These are phyloP conservation scores for Folsomia candida DNA, from an alignment of 2,888 invertebrate genomes.

Conservation along the genomic window DNA sequence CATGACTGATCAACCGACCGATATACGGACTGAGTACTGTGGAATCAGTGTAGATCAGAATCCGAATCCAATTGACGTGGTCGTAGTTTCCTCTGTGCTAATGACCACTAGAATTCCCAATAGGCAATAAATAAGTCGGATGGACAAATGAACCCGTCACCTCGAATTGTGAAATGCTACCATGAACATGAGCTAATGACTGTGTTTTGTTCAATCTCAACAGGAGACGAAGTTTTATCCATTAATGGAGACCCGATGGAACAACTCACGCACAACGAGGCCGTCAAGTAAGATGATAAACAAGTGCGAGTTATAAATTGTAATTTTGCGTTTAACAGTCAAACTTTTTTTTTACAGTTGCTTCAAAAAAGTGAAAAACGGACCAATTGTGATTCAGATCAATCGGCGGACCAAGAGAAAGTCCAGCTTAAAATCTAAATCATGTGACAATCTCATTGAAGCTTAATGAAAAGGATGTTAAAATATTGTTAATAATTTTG, in stretches of 20 bases:
- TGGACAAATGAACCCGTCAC: slow-evolving; percentile 16
- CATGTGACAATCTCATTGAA: slow-evolving; percentile 50
- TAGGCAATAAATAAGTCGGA: slow-evolving; percentile 15
- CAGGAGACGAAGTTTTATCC: slow-evolving; percentile 75
- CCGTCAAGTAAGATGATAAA: too few species aligned
- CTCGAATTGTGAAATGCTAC: slow-evolving; percentile 6
- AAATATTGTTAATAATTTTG: too few species aligned
- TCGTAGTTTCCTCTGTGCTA: slow-evolving; percentile 10
- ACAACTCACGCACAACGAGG: slow-evolving; percentile 76
- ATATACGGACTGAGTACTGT: too few species aligned
- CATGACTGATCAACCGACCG: too few species aligned
- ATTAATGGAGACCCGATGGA: slow-evolving; percentile 78
- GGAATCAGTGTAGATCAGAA: too few species aligned
- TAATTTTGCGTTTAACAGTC: too few species aligned
- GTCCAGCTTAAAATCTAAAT: slow-evolving; percentile 51
- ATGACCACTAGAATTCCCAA: slow-evolving; percentile 13
- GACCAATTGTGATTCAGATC: slow-evolving; percentile 71
- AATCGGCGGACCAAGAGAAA: slow-evolving; percentile 62
- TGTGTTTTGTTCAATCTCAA: slow-evolving; percentile 38
- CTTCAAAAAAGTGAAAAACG: slow-evolving; percentile 75
- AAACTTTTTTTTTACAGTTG: too few species aligned
- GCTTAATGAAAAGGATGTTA: slow-evolving; percentile 22
- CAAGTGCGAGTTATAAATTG: too few species aligned
- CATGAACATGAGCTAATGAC: slow-evolving; percentile 11
- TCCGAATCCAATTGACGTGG: too few species aligned